phyloP scores from a whole-genome alignment of 1,140 invertebrate species.

The Bombus cullumanus region DNA sequence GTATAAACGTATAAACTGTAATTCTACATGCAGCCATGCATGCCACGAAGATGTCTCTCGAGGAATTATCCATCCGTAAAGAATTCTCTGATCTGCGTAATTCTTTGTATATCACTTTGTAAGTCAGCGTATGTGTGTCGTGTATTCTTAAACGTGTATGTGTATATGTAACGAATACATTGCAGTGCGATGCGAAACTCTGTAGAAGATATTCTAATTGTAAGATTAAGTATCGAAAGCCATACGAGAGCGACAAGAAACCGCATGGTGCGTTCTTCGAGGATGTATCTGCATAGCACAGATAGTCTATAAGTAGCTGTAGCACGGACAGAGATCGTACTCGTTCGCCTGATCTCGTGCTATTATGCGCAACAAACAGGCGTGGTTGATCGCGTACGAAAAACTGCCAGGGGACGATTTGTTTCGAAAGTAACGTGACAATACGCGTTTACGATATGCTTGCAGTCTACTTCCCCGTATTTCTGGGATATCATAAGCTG shows the following conservation, averaged over 20 bases:
- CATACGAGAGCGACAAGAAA: constrained; percentile 54
- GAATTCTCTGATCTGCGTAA: constrained; percentile 27
- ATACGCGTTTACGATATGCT: neutral
- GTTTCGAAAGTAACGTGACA: neutral
- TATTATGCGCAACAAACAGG: constrained; percentile 34
- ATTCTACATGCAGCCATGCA: constrained; percentile 79
- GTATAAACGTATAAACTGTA: constrained; percentile 62
- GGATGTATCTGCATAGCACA: constrained; percentile 6
- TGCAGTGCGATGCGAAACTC: neutral
- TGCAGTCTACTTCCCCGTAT: neutral
- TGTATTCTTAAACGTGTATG: neutral
- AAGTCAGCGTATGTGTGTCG: too few species aligned
- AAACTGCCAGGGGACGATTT: neutral
- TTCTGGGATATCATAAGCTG: neutral
- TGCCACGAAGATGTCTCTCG: constrained; percentile 63
- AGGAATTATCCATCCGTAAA: constrained; percentile 47
- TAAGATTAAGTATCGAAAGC: constrained; percentile 63
- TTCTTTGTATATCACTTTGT: constrained; percentile 14
- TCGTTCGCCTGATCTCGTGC: neutral
- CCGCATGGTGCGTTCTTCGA: constrained; percentile 29
- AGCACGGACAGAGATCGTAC: neutral
- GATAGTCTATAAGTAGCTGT: neutral
- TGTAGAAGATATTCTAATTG: constrained; percentile 24
- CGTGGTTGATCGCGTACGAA: neutral
- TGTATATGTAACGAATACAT: neutral